A percentile compares a stretch with the other conserved stretches of the same genome.
Evolutionary conservation across 2,797 vertebrate genomes (phyloP).

Genomic region (Danio choprae): DNA sequence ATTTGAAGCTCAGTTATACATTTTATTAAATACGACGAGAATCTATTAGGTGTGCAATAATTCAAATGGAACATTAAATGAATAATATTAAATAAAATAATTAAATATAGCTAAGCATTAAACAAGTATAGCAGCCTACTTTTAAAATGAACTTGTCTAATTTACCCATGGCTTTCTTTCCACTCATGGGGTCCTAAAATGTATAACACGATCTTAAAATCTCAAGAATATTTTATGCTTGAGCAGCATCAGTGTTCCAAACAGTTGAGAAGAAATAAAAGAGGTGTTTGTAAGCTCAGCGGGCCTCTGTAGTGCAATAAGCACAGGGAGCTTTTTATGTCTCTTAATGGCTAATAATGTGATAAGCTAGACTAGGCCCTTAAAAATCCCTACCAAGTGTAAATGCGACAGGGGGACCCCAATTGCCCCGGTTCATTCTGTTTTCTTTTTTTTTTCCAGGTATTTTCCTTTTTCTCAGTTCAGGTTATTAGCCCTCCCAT

Average conservation of each 20-base stretch:
- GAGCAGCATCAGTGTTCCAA: conserved; percentile 67
- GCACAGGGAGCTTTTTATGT: conserved; percentile 87
- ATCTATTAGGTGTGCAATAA: not conserved
- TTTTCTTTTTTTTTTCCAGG: conserved; percentile 76
- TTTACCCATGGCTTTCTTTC: not conserved
- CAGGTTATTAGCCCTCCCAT: conserved; percentile 91
- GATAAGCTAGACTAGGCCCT: conserved; percentile 93
- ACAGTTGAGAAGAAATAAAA: conserved; percentile 82
- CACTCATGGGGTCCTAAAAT: not conserved
- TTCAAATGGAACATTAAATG: not conserved
- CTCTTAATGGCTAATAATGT: conserved; percentile 93
- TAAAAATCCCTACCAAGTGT: conserved; percentile 87
- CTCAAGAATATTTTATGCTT: conserved; percentile 61
- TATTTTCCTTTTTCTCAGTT: conserved; percentile 88
- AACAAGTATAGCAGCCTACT: not conserved
- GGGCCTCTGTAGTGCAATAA: conserved; percentile 88
- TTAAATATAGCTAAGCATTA: not conserved
- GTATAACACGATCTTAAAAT: not conserved
- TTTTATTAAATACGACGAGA: conserved; percentile 51
- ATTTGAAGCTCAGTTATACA: conserved; percentile 55
- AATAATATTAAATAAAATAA: not conserved
- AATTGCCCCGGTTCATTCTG: conserved; percentile 91
- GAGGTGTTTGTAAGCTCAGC: conserved; percentile 90
- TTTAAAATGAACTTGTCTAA: not conserved
- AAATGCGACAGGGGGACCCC: conserved; percentile 91